phyloP scores from a whole-genome alignment of 1,140 invertebrate genomes.

The Acromyrmex charruanus region DNA sequence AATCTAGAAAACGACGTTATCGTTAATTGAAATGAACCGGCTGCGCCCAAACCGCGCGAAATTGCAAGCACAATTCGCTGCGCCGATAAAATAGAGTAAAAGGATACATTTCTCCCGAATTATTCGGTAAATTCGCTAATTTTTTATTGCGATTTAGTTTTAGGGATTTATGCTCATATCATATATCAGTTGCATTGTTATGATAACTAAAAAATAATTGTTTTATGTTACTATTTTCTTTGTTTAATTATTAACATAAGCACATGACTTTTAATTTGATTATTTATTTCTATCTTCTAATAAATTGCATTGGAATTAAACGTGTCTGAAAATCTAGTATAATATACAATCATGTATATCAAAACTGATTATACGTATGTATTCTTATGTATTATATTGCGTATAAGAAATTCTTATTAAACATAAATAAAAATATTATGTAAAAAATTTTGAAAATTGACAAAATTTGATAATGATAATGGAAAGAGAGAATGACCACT shows the following conservation, averaged over 20 bases:
- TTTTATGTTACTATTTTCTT: neutral
- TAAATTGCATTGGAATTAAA: neutral
- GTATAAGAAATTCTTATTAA: constrained; percentile 2
- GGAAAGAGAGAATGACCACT: neutral
- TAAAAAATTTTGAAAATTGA: constrained; percentile 11
- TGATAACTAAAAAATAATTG: constrained; percentile 13
- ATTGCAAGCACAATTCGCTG: constrained; percentile 64
- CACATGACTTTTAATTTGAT: neutral
- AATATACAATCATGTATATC: neutral
- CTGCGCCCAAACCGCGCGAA: constrained; percentile 75
- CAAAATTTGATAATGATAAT: neutral
- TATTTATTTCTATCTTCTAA: constrained; percentile 9
- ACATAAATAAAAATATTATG: neutral
- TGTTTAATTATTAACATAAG: neutral
- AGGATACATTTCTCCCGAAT: constrained; percentile 23
- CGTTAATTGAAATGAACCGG: constrained; percentile 77
- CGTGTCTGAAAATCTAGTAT: neutral
- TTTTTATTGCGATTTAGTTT: neutral
- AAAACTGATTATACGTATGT: neutral
- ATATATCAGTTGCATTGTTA: neutral
- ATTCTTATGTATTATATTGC: neutral
- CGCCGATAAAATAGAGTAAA: constrained; percentile 68
- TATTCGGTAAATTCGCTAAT: constrained; percentile 11
- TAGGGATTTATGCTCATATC: neutral
- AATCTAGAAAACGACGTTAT: constrained; percentile 72